These are phyloP conservation scores for Asbolus verrucosus DNA, from an alignment of 1,140 invertebrate species.

Conservation along the genomic window DNA sequence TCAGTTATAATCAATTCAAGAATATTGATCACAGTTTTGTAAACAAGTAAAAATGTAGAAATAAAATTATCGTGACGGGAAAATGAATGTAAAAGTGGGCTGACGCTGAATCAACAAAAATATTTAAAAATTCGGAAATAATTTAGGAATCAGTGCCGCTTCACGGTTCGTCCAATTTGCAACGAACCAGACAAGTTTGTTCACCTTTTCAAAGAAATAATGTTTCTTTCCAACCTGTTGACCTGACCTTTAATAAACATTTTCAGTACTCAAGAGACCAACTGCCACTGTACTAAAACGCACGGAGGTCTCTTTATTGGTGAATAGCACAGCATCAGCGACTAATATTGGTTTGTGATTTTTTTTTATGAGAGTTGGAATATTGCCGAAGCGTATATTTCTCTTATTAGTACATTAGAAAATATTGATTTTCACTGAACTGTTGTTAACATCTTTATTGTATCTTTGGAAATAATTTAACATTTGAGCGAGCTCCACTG, in stretches of 20 bases:
- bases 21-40: too few relatives aligned
- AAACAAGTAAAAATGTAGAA: too few relatives aligned
- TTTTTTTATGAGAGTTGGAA: too few relatives aligned
- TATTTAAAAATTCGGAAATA: slow-evolving; percentile 21
- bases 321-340: too few relatives aligned
- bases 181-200: slow-evolving; percentile 18
- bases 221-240: slow-evolving; percentile 36
- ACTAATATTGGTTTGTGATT: too few relatives aligned
- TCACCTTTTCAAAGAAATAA: slow-evolving; percentile 23
- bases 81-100: not conserved
- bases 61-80: too few relatives aligned
- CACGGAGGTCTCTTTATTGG: slow-evolving; percentile 1
- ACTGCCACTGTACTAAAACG: slow-evolving; percentile 9
- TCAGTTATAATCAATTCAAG: too few relatives aligned
- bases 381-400: too few relatives aligned
- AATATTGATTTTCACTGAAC: too few relatives aligned
- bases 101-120: not conserved
- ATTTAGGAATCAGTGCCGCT: slow-evolving; percentile 24
- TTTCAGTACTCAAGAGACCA: slow-evolving; percentile 10
- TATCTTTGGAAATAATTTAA: too few relatives aligned
- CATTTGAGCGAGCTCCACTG: not conserved
- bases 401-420: too few relatives aligned
- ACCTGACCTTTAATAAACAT: slow-evolving; percentile 11
- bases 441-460: too few relatives aligned
- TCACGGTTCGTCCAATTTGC: slow-evolving; percentile 26